These are phyloP conservation scores for Pterocles gutturalis DNA, from an alignment of 2,113 vertebrate species.

Conservation along the genomic window DNA sequence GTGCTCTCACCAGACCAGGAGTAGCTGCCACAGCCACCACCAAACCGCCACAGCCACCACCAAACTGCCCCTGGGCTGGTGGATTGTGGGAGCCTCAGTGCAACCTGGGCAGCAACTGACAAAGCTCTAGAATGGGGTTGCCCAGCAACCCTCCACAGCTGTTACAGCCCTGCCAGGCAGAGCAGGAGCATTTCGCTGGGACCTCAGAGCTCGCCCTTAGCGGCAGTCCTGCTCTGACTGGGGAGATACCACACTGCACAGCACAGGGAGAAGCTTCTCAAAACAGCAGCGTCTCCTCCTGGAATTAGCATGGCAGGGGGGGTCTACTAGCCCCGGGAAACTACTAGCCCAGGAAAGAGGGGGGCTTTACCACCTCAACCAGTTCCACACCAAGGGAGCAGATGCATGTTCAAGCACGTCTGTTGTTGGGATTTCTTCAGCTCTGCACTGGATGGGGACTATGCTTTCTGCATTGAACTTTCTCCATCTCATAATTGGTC, in stretches of 20 bases:
- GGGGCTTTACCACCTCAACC: neutral
- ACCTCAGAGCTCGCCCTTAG: neutral
- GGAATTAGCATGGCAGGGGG: neutral
- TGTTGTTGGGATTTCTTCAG: neutral
- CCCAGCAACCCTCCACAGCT: neutral
- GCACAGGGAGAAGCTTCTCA: neutral
- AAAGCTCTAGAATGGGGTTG: neutral
- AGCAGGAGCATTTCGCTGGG: neutral
- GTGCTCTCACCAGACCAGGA: too few species aligned
- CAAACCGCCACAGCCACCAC: too few species aligned
- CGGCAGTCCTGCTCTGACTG: neutral
- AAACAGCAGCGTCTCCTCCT: neutral
- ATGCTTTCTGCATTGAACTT: neutral
- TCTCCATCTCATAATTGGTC: neutral
- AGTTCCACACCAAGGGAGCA: too few species aligned
- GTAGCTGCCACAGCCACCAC: neutral
- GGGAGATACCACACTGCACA: accelerated
- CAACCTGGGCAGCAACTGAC: neutral
- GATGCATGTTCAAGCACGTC: neutral
- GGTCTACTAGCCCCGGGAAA: too few species aligned
- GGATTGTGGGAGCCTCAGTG: neutral
- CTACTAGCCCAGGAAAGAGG: neutral
- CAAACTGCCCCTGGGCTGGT: neutral
- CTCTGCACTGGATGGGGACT: neutral
- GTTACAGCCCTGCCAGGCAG: neutral